phyloP scores from a whole-genome alignment of 2,888 invertebrate genomes.

The Tetranychus piercei region DNA sequence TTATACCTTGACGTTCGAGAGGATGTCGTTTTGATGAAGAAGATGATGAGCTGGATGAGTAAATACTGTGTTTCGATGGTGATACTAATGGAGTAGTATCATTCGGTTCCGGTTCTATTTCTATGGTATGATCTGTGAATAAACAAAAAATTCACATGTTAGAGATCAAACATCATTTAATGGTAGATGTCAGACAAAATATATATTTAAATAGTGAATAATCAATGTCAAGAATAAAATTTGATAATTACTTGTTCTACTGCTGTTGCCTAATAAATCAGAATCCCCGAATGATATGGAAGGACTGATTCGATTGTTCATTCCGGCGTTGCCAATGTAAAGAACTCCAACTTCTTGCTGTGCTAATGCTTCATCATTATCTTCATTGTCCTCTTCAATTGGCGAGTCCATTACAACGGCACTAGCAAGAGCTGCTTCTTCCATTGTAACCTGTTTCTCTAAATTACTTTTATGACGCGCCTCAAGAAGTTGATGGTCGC shows the following conservation, averaged over 20 bases:
- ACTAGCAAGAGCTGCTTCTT: not conserved
- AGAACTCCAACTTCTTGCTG: not conserved
- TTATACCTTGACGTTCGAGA: conserved; percentile 10
- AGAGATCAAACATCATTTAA: not conserved
- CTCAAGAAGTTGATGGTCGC: not conserved
- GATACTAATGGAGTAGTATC: conserved; percentile 14
- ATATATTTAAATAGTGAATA: not conserved
- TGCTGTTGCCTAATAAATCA: not conserved
- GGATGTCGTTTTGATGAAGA: conserved; percentile 6
- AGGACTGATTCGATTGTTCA: conserved; percentile 1
- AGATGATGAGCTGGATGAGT: not conserved
- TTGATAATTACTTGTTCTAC: not conserved
- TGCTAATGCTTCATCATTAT: not conserved
- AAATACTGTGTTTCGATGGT: conserved; percentile 10
- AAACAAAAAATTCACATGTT: too few species aligned
- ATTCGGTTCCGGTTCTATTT: conserved; percentile 10
- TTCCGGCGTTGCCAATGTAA: conserved; percentile 3
- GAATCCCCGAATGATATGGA: not conserved
- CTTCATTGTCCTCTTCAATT: not conserved
- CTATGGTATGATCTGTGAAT: not conserved
- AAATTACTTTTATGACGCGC: not conserved
- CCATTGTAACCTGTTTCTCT: conserved; percentile 13
- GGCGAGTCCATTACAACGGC: not conserved
- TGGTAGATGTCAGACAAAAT: not conserved
- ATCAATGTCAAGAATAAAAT: not conserved